These are phyloP conservation scores for Drosophila erecta DNA, from an alignment of 1,140 invertebrate species.

Conservation along the genomic window DNA sequence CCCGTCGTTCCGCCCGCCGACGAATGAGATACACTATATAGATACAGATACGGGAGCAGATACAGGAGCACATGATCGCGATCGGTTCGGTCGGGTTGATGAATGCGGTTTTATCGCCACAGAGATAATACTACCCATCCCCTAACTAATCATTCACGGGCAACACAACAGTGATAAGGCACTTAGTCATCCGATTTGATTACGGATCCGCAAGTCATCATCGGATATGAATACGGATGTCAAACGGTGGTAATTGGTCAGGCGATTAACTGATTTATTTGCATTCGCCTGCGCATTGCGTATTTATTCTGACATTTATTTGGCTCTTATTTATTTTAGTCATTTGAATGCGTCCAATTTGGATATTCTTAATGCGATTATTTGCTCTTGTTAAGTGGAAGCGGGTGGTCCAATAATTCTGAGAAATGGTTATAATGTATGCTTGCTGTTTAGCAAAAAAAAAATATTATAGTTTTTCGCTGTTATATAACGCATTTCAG, in stretches of 20 bases:
- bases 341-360: constrained; percentile 6
- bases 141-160: constrained; percentile 8
- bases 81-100: constrained; percentile 7
- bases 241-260: constrained; percentile 17
- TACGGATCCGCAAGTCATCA: constrained; percentile 32
- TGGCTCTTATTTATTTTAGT: constrained; percentile 24
- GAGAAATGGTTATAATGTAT: background rate
- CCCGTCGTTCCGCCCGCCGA: background rate
- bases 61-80: constrained; percentile 33
- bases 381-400: background rate
- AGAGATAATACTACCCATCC: constrained; percentile 5
- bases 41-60: constrained; percentile 27
- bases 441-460: constrained; percentile 4
- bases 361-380: background rate
- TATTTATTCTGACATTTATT: constrained; percentile 30
- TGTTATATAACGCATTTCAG: too few relatives aligned
- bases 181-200: constrained; percentile 24
- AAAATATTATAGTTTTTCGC: background rate
- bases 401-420: background rate
- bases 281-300: background rate
- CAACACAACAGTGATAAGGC: constrained; percentile 29
- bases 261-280: constrained; percentile 24
- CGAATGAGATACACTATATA: constrained; percentile 9
- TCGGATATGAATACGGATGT: constrained; percentile 33
- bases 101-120: constrained; percentile 17